These are phyloP conservation scores for Nasonovia ribisnigri DNA, from an alignment of 2,888 invertebrate genomes.

Conservation along the genomic window DNA sequence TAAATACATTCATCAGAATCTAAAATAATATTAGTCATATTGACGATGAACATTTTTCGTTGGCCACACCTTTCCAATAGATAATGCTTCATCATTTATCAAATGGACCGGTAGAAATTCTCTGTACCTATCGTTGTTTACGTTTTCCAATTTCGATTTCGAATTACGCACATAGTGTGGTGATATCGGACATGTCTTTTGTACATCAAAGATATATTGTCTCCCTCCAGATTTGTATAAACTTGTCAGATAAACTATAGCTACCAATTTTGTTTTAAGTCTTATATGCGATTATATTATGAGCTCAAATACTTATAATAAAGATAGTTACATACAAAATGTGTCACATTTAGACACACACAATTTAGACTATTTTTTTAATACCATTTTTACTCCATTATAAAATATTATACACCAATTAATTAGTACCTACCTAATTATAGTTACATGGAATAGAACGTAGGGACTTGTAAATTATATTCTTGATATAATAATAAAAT, in stretches of 20 bases:
- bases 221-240: not conserved
- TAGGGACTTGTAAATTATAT: not conserved
- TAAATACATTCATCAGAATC: too few species aligned
- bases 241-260: not conserved
- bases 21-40: slow-evolving; percentile 2
- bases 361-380: not conserved
- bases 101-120: not conserved
- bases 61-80: not conserved
- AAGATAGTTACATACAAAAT: not conserved
- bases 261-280: not conserved
- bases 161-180: not conserved
- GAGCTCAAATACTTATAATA: too few species aligned
- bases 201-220: not conserved
- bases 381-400: not conserved
- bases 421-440: not conserved
- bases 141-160: not conserved
- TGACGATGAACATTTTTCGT: not conserved
- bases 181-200: not conserved
- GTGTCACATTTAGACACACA: not conserved
- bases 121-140: not conserved
- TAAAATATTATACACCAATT: not conserved
- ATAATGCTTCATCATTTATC: not conserved
- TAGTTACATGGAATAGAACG: not conserved
- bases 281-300: not conserved
- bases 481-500: not conserved